A percentile compares a stretch with the other conserved stretches of the same genome.
Evolutionary conservation across 2,113 vertebrate genomes (phyloP).

Genomic region (Tragelaphus scriptus): DNA sequence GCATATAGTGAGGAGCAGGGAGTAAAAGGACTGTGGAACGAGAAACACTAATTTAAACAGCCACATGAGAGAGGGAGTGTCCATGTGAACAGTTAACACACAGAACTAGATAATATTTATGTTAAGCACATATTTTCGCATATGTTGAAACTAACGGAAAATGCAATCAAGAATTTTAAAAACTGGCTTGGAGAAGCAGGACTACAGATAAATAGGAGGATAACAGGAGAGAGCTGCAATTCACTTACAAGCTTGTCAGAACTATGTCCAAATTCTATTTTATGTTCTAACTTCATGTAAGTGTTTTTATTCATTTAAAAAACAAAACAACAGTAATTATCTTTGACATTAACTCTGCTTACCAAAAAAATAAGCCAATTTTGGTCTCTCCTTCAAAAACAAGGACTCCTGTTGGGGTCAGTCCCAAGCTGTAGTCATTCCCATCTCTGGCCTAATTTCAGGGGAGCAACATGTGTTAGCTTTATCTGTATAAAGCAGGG

Average conservation of each 20-base stretch:
- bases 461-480: slow-evolving; percentile 72
- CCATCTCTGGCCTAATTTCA: slow-evolving; percentile 92
- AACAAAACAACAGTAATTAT: background rate
- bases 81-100: background rate
- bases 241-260: background rate
- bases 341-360: slow-evolving; percentile 57
- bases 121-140: background rate
- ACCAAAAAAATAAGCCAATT: slow-evolving; percentile 99
- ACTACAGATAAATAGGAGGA: background rate
- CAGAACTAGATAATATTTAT: background rate
- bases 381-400: slow-evolving; percentile 99
- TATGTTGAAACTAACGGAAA: background rate
- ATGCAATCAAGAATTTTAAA: background rate
- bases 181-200: background rate
- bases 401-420: slow-evolving; percentile 97
- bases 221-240: background rate
- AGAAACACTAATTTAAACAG: background rate
- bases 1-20: background rate
- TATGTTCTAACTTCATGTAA: background rate
- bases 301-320: slow-evolving; percentile 8
- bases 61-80: background rate
- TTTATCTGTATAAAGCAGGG: slow-evolving; percentile 76
- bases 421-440: slow-evolving; percentile 97
- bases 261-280: background rate
- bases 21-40: background rate